These are phyloP conservation scores for Ectropis grisescens DNA, from an alignment of 1,140 invertebrate species.

Conservation along the genomic window DNA sequence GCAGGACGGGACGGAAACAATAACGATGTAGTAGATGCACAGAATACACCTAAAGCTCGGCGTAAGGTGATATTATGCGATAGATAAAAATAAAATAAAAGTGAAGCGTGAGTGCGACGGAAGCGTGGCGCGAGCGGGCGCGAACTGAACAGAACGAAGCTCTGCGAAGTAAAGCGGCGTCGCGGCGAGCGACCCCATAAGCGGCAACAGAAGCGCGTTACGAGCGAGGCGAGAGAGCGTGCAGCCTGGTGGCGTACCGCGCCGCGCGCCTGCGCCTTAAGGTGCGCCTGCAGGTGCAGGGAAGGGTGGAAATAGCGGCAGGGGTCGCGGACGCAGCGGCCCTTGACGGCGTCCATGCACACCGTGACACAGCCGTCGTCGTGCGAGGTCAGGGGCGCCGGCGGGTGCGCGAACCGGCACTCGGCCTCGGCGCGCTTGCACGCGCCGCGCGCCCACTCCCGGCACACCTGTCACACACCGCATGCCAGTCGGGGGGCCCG, in stretches of 20 bases:
- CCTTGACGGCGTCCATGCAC: conserved; percentile 99
- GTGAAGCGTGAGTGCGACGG: conserved; percentile 68
- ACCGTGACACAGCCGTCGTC: conserved; percentile 97
- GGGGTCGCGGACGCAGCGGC: conserved; percentile 94
- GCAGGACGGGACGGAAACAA: conserved; percentile 69
- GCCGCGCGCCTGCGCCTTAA: conserved; percentile 97
- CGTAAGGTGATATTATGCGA: conserved; percentile 67
- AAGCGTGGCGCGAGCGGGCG: conserved; percentile 62
- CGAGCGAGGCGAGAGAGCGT: conserved; percentile 64
- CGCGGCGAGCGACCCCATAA: conserved; percentile 62
- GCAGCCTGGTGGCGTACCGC: conserved; percentile 87
- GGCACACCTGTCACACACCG: conserved; percentile 88
- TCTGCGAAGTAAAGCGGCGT: conserved; percentile 64
- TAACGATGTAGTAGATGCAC: conserved; percentile 70
- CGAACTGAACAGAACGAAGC: conserved; percentile 61
- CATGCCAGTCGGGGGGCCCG: conserved; percentile 45
- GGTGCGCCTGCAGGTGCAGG: conserved; percentile 98
- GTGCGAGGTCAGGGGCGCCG: conserved; percentile 92
- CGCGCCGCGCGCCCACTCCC: conserved; percentile 97
- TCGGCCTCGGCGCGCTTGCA: conserved; percentile 96
- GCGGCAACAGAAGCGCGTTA: conserved; percentile 63
- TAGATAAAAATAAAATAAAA: conserved; percentile 63
- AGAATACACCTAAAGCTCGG: conserved; percentile 70
- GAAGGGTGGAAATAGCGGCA: conserved; percentile 98
- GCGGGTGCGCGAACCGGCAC: conserved; percentile 98